Evolutionary conservation across 2,113 vertebrate species (phyloP), one percentile per base, ranked within the genome.

Genomic region (Cromileptes altivelis): DNA sequence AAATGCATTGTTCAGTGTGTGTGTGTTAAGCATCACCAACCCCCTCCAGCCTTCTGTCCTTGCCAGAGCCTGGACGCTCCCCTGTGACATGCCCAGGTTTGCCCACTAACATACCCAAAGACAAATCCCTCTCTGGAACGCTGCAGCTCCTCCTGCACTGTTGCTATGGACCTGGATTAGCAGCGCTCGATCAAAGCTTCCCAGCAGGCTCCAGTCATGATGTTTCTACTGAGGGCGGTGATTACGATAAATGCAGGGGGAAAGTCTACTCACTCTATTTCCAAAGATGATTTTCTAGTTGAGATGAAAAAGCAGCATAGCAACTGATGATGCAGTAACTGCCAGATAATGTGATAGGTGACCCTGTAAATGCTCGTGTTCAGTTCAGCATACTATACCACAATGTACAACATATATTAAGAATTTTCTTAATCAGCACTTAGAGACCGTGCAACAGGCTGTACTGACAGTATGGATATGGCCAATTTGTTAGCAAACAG

Each of bases 141-240:
- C 17, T 56, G 67, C 12, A 21, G 70, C 77, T 86, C 70, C 65
- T 82, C 85, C 82, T 33, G 77, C 67, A 18, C 50, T 9, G 88
- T 91, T 90, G 87, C 84, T 69, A 89, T 84, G 85, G 86, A 69
- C 19, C 70, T 60, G 89, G 88, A 93, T 93, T 91, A 90, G 50
- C 68, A 70, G 68, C 33, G 21, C 50, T 70, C 12, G 73, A 75
- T 85, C 65, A 86, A 76, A 84, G 74, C 82, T 45, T 14, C 57
- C 56, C 42, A 62, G 80, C 74, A 60, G 58, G 70, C 72, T 73
- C 33, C 18, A 42, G 45, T 64, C 55, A 23, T 60, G 4, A 37
- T 55, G 53, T 63, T 75, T 88, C 63, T 72, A 17, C 70, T 64
- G 40, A 65, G 56, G 9, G 23, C 55, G 4, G 37, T 23, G 15